These are phyloP conservation scores for Caloenas nicobarica DNA, from an alignment of 2,113 vertebrate species.

Conservation along the genomic window DNA sequence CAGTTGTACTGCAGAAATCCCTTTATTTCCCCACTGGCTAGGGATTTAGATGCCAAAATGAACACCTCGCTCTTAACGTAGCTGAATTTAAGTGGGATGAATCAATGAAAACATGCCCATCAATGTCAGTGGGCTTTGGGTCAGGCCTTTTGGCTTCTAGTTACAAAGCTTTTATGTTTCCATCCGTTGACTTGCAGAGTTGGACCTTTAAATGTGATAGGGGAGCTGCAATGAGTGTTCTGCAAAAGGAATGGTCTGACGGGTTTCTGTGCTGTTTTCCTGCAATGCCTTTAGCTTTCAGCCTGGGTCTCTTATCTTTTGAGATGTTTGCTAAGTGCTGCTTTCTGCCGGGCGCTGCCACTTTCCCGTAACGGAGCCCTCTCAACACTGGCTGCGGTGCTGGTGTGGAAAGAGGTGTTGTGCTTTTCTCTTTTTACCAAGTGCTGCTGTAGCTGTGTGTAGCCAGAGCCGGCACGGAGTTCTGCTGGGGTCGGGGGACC, in stretches of 20 bases:
- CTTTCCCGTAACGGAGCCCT: not conserved
- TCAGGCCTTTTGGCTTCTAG: not conserved
- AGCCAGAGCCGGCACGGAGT: not conserved
- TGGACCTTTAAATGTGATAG: not conserved
- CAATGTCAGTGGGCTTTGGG: not conserved
- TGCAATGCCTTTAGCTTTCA: not conserved
- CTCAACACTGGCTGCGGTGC: fast-evolving
- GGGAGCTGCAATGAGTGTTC: not conserved
- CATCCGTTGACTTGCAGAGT: not conserved
- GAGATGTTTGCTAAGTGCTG: fast-evolving
- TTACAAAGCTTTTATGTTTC: not conserved
- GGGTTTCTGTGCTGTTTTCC: not conserved
- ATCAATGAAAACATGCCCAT: not conserved
- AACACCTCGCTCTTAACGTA: not conserved
- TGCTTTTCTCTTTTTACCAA: not conserved
- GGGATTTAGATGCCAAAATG: not conserved
- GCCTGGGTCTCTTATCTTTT: not conserved
- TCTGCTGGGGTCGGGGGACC: not conserved
- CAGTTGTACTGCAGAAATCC: not conserved
- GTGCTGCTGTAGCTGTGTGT: not conserved
- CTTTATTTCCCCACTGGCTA: not conserved
- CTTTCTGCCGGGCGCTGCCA: not conserved
- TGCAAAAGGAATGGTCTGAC: not conserved
- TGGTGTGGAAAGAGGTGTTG: not conserved
- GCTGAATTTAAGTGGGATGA: not conserved